Base-by-base conservation (phyloP, 2,113 vertebrate species). In the Pontoporia blainvillei region DNA sequence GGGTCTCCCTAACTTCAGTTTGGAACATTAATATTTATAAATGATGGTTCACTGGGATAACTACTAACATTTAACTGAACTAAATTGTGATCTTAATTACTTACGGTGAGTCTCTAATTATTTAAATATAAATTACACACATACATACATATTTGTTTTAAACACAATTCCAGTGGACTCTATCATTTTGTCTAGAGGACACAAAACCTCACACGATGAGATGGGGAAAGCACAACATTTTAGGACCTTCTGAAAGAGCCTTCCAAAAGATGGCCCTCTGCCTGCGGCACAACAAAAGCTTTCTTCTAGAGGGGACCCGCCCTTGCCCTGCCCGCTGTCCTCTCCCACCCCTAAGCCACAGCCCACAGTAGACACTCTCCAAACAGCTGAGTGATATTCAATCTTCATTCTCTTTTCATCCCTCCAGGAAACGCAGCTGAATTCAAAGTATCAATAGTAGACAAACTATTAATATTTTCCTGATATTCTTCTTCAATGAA, bases 381-480 rank as follows among this genome's bases (percentile, higher is more conserved):
- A 31, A 71, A 46, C 11, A 44, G 61, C 6, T 18, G 8, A 8
- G 14, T 10, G 27, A 71, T 0, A 54, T 10, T 57, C 54, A 54
- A 11, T 54, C 78, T 95, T 85, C 57, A 64, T 75, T 92, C 54
- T 62, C 61, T 83, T 81, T 86, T 54, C 61, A 90, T 46, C 39
- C 62, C 52, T 88, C 36, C 17, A 66, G 89, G 66, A 54, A 84
- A 61, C 5, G 5, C 67, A 73, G 86, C 25, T 34, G 36, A 96
- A 95, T 39, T 69, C 57, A 75, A 95, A 90, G 64, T 36, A 52
- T 52, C 15, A 52, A 52, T 6, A 73, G 89, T 18, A 57, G 69
- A 90, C 34, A 66, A 89, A 66, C 79, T 89, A 86, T 76, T 86
- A 71, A 72, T 93, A 95, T 61, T 96, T 90, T 94, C 73, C 83